Evolutionary conservation across 2,113 vertebrate genomes (phyloP), one percentile per base, ranked within the genome.

Genomic region (Callocephalon fimbriatum): DNA sequence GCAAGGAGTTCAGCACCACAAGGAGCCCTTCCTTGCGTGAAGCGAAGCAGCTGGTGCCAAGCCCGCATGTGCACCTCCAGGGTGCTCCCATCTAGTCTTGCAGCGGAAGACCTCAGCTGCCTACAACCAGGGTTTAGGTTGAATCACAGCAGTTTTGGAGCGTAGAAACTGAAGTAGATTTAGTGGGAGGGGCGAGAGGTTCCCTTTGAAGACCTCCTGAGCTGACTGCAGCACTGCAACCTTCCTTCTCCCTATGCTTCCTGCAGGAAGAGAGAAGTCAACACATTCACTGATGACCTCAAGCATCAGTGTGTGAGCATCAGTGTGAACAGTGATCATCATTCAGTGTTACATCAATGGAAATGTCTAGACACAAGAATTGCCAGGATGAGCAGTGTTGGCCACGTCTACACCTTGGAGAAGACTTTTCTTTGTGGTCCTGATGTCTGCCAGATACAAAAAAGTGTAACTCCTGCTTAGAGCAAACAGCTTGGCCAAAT

Each of bases 261-360:
- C 65, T 53, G 0, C 12, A 27, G 56, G 45, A 71, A 53, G 19
- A 61, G 61, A 51, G 27, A 73, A 37, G 48, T 72, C 38, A 32
- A 1, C 0, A 2, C 0, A 0, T 53, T 76, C 51, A 15, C 2
- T 68, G 40, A 45, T 54, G 25, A 19, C 44, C 15, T 48, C 0
- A 2, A 8, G 0, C 1, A 40, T 40, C 40, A 19, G 44, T 53
- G 25, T 7, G 2, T 9, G 12, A 73, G 26, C 53, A 38, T 74
- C 4, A 0, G 6, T 62, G 37, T 22, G 16, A 53, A 31, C 8
- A 9, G 12, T 7, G 9, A 18, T 48, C 15, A 3, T 38, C 0
- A 0, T 51, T 79, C 31, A 27, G 42, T 37, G 20, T 32, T 12
- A 3, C 32, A 10, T 35, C 54, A n/a, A 37, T 1, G 5, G 42